A percentile compares a stretch with the other conserved stretches of the same genome.
Evolutionary conservation across 2,797 vertebrate genomes (phyloP).

Genomic region (Ibycter americanus): DNA sequence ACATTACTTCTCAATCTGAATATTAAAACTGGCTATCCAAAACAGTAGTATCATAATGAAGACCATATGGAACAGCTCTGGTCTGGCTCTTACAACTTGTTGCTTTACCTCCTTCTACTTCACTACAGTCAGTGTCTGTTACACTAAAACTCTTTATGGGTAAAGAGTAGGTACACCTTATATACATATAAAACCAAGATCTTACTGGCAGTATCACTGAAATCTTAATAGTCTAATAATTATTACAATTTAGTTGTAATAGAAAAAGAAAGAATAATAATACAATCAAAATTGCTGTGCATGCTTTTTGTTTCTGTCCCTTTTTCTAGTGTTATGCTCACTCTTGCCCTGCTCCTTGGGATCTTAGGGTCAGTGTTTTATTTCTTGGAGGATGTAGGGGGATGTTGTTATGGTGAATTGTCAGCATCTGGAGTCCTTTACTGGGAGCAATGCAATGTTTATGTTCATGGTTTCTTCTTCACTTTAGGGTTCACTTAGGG

Average conservation of each 20-base stretch:
- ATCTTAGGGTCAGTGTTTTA: not conserved
- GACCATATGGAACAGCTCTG: not conserved
- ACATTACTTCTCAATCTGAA: not conserved
- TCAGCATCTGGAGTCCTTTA: not conserved
- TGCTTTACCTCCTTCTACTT: not conserved
- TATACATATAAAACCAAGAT: not conserved
- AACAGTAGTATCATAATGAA: not conserved
- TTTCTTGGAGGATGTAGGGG: not conserved
- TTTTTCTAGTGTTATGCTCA: not conserved
- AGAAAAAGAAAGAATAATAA: not conserved
- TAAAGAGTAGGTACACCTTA: not conserved
- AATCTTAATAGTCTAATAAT: not conserved
- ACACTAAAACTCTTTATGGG: not conserved
- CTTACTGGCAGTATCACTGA: not conserved
- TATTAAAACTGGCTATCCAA: not conserved
- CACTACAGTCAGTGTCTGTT: not conserved
- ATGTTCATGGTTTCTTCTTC: not conserved
- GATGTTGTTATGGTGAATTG: not conserved
- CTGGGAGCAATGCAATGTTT: not conserved
- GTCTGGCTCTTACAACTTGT: not conserved
- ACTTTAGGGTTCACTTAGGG: not conserved
- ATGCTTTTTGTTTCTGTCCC: not conserved
- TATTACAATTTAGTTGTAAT: not conserved
- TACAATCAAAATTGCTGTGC: not conserved
- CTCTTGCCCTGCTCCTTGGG: not conserved